Evolutionary conservation across 2,113 vertebrate genomes (phyloP).

Genomic region (Balaenoptera acutorostrata): DNA sequence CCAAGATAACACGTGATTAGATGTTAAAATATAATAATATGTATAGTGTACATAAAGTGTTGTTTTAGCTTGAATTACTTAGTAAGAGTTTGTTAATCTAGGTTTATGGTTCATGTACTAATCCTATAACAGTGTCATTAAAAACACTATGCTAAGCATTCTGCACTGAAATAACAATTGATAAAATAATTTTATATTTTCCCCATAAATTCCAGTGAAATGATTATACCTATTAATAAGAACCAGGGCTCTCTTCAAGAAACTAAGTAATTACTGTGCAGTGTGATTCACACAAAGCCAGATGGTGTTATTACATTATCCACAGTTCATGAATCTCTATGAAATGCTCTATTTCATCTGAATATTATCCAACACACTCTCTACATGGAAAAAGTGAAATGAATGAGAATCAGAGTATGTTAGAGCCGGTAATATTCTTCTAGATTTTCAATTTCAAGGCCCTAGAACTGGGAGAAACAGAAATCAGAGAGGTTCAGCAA

Average conservation of each 20-base stretch:
- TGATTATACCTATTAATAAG: conserved; percentile 55
- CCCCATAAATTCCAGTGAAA: conserved; percentile 59
- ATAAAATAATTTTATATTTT: conserved; percentile 26
- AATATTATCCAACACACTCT: neutral
- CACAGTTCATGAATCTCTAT: conserved; percentile 60
- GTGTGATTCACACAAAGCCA: conserved; percentile 53
- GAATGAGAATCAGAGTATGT: neutral
- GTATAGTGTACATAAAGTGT: neutral
- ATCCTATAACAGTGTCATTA: conserved; percentile 2
- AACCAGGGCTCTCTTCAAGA: conserved; percentile 32
- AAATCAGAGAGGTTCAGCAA: neutral
- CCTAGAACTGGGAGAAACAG: neutral
- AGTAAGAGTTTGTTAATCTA: conserved; percentile 43
- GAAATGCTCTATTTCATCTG: conserved; percentile 16
- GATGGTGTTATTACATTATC: conserved; percentile 63
- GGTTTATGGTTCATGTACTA: conserved; percentile 24
- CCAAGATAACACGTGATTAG: neutral
- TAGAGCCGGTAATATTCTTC: neutral
- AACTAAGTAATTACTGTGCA: conserved; percentile 39
- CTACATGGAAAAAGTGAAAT: neutral
- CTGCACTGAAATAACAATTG: conserved; percentile 15
- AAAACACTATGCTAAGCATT: conserved; percentile 52
- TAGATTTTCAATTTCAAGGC: neutral
- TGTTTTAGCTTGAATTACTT: conserved; percentile 46
- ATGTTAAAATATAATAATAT: neutral